These are phyloP conservation scores for Hydra vulgaris DNA, from an alignment of 30 jellyfish, hydroid and myxozoan genomes.

Conservation along the genomic window DNA sequence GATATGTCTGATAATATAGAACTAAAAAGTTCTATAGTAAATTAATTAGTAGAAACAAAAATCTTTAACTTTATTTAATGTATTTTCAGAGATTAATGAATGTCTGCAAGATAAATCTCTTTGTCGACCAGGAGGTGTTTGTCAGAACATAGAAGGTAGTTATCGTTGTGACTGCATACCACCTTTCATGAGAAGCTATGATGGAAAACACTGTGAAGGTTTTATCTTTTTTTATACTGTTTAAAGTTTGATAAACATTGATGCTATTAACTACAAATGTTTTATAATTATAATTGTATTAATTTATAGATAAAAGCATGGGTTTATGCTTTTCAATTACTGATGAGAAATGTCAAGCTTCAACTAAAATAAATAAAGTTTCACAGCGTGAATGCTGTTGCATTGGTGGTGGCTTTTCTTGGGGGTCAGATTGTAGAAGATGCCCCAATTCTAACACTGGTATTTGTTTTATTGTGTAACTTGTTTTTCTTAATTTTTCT, in stretches of 20 bases:
- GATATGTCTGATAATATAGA: no score
- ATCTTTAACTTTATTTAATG: no score
- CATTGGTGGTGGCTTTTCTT: conserved; percentile 81
- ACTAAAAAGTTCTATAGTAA: no score
- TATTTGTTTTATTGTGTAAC: conserved; percentile 9
- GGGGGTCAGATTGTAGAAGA: conserved; percentile 82
- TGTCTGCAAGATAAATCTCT: conserved; percentile 43
- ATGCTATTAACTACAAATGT: no score
- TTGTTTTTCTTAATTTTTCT: neutral
- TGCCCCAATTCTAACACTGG: conserved; percentile 72
- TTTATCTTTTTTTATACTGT: neutral
- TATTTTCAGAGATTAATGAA: conserved; percentile 61
- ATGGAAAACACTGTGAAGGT: conserved; percentile 90
- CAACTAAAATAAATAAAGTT: conserved; percentile 80
- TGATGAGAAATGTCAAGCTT: conserved; percentile 83
- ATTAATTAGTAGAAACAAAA: no score
- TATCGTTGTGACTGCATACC: conserved; percentile 95
- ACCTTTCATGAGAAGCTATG: conserved; percentile 89
- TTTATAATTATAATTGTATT: no score
- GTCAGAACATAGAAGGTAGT: conserved; percentile 94
- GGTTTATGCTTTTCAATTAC: conserved; percentile 84
- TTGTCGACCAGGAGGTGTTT: conserved; percentile 81
- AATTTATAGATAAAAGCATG: conserved; percentile 60
- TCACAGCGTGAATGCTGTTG: conserved; percentile 83
- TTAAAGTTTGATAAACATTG: neutral